Conservation (phyloP, 2,797 vertebrate genomes). For the Odontamblyopus rebecca region DNA sequence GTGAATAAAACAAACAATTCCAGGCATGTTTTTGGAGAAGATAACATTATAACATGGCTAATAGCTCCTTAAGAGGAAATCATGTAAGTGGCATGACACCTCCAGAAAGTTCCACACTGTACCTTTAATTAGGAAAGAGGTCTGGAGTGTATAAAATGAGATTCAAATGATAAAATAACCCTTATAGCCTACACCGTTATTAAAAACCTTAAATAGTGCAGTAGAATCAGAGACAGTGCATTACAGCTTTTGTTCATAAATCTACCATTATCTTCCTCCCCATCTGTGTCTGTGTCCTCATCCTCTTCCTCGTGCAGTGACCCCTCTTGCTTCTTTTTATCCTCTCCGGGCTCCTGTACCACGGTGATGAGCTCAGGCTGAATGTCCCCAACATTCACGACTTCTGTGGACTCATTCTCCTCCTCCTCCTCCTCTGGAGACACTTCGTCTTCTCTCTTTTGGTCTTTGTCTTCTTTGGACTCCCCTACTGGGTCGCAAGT, state of each 20-base stretch:
- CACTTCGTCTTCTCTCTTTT: background rate
- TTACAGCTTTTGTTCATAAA: background rate
- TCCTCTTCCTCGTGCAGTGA: conserved; percentile 59
- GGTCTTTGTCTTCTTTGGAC: background rate
- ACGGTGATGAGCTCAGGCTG: background rate
- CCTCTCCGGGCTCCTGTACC: conserved; percentile 55
- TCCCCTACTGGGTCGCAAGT: background rate
- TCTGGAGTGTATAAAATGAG: no score
- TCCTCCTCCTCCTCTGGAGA: background rate
- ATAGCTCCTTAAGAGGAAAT: no score
- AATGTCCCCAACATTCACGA: background rate
- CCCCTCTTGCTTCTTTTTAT: conserved; percentile 43
- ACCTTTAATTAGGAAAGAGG: no score
- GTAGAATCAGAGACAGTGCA: background rate
- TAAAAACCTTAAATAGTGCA: background rate
- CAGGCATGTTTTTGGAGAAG: no score
- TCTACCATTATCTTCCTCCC: conserved; percentile 68
- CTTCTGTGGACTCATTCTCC: background rate
- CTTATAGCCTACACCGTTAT: no score
- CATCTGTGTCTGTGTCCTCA: conserved; percentile 68
- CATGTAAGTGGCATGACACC: no score
- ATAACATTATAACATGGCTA: no score
- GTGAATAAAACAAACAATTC: no score
- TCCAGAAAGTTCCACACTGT: no score
- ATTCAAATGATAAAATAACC: no score